A percentile compares a stretch with the other conserved stretches of the same genome.
Conservation (phyloP, 2,113 vertebrate species). For the Nothocercus julius region DNA sequence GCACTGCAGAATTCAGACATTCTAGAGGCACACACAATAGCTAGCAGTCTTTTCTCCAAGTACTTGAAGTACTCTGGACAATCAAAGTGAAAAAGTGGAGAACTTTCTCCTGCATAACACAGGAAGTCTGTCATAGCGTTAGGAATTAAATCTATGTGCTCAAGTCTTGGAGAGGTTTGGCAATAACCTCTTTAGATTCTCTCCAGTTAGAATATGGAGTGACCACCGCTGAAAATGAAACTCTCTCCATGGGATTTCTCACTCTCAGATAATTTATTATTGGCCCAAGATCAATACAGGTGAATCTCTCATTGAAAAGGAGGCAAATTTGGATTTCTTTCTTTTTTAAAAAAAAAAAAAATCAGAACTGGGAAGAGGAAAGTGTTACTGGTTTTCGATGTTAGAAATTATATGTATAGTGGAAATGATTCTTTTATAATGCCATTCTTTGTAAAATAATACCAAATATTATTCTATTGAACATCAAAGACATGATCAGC, state of each 20-base stretch:
- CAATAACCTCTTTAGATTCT: background rate
- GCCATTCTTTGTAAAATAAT: background rate
- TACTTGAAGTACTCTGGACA: background rate
- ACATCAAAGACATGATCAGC: background rate
- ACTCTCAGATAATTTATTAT: background rate
- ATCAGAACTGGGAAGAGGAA: background rate
- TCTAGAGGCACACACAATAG: background rate
- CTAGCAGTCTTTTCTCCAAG: no score
- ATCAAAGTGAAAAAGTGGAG: background rate
- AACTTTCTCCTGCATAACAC: rapidly evolving
- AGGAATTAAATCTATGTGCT: background rate
- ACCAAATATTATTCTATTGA: background rate
- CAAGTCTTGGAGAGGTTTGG: background rate
- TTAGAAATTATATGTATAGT: background rate
- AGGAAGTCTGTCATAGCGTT: background rate
- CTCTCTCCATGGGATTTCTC: background rate
- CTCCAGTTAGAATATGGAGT: background rate
- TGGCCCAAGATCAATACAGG: background rate
- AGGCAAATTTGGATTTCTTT: background rate
- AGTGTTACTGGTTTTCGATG: background rate
- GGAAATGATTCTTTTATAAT: rapidly evolving
- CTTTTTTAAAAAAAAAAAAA: background rate
- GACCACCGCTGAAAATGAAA: background rate
- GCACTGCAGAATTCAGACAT: background rate
- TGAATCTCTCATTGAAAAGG: background rate